These are phyloP conservation scores for Spea hammondii DNA, from an alignment of 2,797 vertebrate genomes.

Conservation along the genomic window DNA sequence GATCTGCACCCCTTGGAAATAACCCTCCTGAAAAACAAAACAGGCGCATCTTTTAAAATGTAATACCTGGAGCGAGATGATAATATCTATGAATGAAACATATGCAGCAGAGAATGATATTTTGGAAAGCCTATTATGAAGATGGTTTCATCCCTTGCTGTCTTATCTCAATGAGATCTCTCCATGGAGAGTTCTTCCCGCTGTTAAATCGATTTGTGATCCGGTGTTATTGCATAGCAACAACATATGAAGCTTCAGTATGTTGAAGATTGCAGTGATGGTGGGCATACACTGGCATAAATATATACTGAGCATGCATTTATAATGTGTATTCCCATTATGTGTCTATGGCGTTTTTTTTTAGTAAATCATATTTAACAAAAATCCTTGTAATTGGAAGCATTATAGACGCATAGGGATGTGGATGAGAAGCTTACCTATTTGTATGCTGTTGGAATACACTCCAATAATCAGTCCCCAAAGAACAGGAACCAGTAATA, in stretches of 20 bases:
- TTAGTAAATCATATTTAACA: too few species aligned
- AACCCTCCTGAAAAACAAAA: slow-evolving; percentile 82
- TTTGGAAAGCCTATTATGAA: not conserved
- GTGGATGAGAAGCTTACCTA: slow-evolving; percentile 76
- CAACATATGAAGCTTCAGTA: not conserved
- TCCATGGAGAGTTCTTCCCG: not conserved
- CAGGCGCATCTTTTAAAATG: not conserved
- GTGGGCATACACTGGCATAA: too few species aligned
- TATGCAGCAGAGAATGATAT: not conserved
- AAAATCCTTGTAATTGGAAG: too few species aligned
- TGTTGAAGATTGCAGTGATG: too few species aligned
- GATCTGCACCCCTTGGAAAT: slow-evolving; percentile 95
- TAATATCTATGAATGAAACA: too few species aligned
- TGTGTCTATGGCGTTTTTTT: too few species aligned
- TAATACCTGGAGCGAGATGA: not conserved
- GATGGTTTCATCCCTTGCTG: not conserved
- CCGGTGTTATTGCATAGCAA: slow-evolving; percentile 11
- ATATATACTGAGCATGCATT: too few species aligned
- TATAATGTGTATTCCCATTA: too few species aligned
- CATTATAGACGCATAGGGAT: not conserved
- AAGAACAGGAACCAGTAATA: slow-evolving; percentile 83
- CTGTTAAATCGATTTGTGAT: not conserved
- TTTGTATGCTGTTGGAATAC: slow-evolving; percentile 90
- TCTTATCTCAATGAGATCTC: not conserved
- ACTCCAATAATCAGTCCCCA: slow-evolving; percentile 87